Conservation (phyloP, 1,140 invertebrate species). For the Papilio glaucus region DNA sequence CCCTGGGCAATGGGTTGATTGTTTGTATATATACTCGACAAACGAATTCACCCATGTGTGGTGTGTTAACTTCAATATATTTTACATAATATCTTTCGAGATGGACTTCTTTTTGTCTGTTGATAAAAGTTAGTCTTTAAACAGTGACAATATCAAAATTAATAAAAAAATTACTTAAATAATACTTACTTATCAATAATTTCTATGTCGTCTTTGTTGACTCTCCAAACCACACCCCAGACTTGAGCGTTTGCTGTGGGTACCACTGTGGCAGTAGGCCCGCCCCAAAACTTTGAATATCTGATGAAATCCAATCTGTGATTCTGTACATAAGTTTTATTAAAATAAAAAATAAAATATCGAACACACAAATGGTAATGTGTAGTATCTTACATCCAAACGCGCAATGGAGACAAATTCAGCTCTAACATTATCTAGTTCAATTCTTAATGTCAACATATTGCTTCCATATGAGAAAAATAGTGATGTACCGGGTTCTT, state of each 20-base stretch:
- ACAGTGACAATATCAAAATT: conserved; percentile 20
- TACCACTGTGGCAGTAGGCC: conserved; percentile 68
- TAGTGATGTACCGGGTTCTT: conserved; percentile 56
- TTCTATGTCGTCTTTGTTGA: conserved; percentile 50
- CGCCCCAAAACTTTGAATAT: conserved; percentile 72
- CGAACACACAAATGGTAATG: not conserved
- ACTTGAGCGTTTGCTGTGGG: conserved; percentile 76
- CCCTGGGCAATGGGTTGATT: conserved; percentile 65
- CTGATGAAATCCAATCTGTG: conserved; percentile 70
- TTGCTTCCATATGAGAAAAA: conserved; percentile 71
- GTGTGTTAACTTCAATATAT: conserved; percentile 56
- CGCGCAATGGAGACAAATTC: conserved; percentile 68
- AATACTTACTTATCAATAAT: conserved; percentile 63
- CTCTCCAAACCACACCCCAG: conserved; percentile 71
- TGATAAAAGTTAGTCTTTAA: conserved; percentile 37
- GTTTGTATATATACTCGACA: conserved; percentile 66
- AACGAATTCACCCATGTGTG: conserved; percentile 55
- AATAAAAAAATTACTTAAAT: conserved; percentile 9
- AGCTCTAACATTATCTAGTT: conserved; percentile 59
- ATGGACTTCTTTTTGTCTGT: conserved; percentile 66
- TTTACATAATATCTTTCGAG: conserved; percentile 62
- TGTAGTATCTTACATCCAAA: conserved; percentile 60
- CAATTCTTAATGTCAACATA: conserved; percentile 58
- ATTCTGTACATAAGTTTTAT: conserved; percentile 47
- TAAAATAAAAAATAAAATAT: not conserved